Base-by-base conservation (phyloP, 2,113 vertebrate species). In the Neofelis nebulosa region DNA sequence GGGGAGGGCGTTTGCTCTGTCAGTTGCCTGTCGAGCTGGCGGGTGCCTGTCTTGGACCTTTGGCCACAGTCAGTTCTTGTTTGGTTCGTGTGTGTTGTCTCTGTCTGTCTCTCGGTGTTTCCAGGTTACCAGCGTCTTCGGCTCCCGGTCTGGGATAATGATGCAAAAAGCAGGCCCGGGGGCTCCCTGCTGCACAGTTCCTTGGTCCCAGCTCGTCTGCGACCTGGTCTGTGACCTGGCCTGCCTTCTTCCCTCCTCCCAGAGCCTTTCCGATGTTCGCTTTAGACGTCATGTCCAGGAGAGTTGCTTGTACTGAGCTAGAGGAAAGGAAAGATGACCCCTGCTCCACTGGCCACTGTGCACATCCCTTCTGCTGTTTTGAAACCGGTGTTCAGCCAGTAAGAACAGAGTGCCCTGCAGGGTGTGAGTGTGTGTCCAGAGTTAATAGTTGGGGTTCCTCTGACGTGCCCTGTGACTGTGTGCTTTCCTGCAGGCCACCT, bases 401-500 rank as follows among this genome's bases (percentile, higher is more conserved):
- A 16, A 38, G 66, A 82, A 15, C 66, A 41, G 36, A 57, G 71
- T n/a, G 50, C 14, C 69, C 5, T 31, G 61, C 8, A 8, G 0
- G 31, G 23, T n/a, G 29, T 5, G 2, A 25, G 29, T 18, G 45
- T 23, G n/a, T 45, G 45, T 52, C 74, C 31, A 7, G 5, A 23
- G 29, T 14, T 7, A 15, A 5, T 0, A 31, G 29, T 61, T 3
- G 7, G 41, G 25, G 68, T 38, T 69, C n/a, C 48, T 41, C 45
- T 2, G 29, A 33, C 2, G 63, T 15, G 6, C 79, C 16, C 41
- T 55, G n/a, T 4, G 52, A 41, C 19, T 16, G 45, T 7, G n/a
- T 45, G 27, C 45, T 57, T n/a, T 18, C 55, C 48, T 2, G 0
- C 29, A 3, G 0, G 2, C 23, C 23, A 0, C 27, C 61, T 4